Base-by-base conservation (phyloP, 2,113 vertebrate genomes). In the Heteronetta atricapilla region DNA sequence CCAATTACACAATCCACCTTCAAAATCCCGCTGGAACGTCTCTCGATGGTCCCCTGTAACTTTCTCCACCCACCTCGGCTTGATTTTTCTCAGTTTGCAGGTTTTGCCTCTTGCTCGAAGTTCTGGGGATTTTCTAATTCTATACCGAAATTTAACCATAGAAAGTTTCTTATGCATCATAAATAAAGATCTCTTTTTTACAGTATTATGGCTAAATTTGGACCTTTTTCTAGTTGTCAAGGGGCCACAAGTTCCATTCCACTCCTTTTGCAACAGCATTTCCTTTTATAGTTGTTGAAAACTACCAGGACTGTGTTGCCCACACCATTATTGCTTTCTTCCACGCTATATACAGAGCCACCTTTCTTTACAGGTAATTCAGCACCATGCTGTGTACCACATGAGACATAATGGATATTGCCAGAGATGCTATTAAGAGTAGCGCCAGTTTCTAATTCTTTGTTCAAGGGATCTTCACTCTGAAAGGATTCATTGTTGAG, bases 91-190 rank as follows among this genome's bases (percentile, higher is more conserved):
- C 78, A 96, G 74, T 93, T 95, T 98, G 86, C 94, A 98, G 89
- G 93, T 84, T 95, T 97, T 98, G 94, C 97, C 96, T 97, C 97
- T 98, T 86, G 96, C 93, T 97, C 91, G 95, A 95, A 98, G 96
- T 95, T 97, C 95, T 1, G 96, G 96, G 80, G 96, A 98, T 97
- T 98, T 97, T 87, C 98, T 82, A 86, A 98, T 95, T 96, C 98
- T 97, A 91, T 97, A 96, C 82, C 96, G 85, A 97, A 97, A 97
- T 96, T 96, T 98, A 96, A 98, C 94, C 98, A 98, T 89, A 97
- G 97, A 98, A 96, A 98, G 96, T 96, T 98, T 98, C 90, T 98
- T 98, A 97, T 98, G 97, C 98, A 98, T 98, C 98, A 97, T 98
- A 98, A 98, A 97, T 96, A 97, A 94, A 97, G 97, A 97, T 90